Base-by-base conservation (phyloP, 2,888 invertebrate genomes). In the Tipula helvola region DNA sequence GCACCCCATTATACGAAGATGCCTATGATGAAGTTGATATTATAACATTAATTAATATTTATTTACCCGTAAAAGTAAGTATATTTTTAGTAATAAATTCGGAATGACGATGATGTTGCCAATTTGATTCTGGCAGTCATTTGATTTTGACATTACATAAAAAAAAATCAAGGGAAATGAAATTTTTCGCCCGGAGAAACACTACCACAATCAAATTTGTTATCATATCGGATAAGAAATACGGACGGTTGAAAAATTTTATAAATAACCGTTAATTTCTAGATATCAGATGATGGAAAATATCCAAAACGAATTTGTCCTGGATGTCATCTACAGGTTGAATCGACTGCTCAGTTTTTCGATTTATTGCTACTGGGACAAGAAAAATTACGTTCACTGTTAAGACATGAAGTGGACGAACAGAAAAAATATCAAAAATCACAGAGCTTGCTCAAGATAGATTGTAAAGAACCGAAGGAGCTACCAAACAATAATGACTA, bases 261-360 rank as follows among this genome's bases (percentile, higher is more conserved):
- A 71, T 71, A 71, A 71, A 36, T 41, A 7, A 36, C 71, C 41
- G 71, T 57, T 83, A 36, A 28, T 12, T 28, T 86, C 84, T 89
- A 96, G 96, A 93, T 96, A 41, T 91, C 92, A 86, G 93, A 95
- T 90, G 95, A 96, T 92, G 94, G 94, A 0, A 93, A 93, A 89
- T 92, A 94, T 88, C 96, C 96, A 1, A 93, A 94, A 86, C 94
- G 94, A 28, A 95, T 96, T 88, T 96, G 96, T 89, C 95, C 95
- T 8, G 95, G 95, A 71, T 96, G 96, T 89, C 95, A 95, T 88
- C 94, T 96, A 87, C 95, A 96, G 90, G 90, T 96, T 88, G 95
- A 96, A 90, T 94, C 95, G 83, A 95, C 95, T 36, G 94, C 94
- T 87, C 94, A 95, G 89, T 96, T 96, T 90, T 93, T 96, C 89